These are phyloP conservation scores for Scaptomyza polygonia DNA, from an alignment of 2,888 invertebrate genomes.

Conservation along the genomic window DNA sequence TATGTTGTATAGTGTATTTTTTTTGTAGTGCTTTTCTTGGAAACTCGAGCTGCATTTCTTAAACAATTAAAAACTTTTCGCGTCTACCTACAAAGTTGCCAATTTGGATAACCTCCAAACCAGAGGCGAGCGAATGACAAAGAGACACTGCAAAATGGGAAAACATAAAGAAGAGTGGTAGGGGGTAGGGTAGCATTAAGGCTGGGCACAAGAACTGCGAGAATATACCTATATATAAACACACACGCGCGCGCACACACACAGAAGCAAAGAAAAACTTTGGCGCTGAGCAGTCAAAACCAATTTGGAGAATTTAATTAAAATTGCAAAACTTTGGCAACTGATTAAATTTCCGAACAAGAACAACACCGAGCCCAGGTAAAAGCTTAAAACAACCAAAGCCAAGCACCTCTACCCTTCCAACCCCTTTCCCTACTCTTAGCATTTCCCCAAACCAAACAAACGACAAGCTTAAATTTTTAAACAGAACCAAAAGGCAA, in stretches of 20 bases:
- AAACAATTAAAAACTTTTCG: conserved; percentile 74
- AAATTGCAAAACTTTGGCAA: conserved; percentile 83
- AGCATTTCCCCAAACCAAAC: conserved; percentile 10
- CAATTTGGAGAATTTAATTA: conserved; percentile 83
- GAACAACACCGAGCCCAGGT: conserved; percentile 57
- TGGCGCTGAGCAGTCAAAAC: conserved; percentile 80
- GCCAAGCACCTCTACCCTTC: not conserved
- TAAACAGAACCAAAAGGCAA: conserved; percentile 64
- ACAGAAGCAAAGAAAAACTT: conserved; percentile 66
- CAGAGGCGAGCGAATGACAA: conserved; percentile 44
- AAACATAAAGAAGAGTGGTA: conserved; percentile 23
- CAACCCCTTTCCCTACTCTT: not conserved
- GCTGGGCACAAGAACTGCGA: conserved; percentile 30
- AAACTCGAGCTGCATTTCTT: conserved; percentile 58
- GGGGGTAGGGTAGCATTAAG: not conserved
- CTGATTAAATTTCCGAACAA: conserved; percentile 80
- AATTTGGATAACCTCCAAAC: conserved; percentile 77
- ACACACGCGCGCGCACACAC: conserved; percentile 5
- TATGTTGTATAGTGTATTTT: not conserved
- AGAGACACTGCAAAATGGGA: conserved; percentile 49
- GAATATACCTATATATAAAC: conserved; percentile 25
- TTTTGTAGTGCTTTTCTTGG: conserved; percentile 39
- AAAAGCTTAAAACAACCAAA: conserved; percentile 71
- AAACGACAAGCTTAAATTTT: conserved; percentile 77
- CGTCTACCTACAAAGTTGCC: conserved; percentile 76